Evolutionary conservation across 2,113 vertebrate species (phyloP), one percentile per base, ranked within the genome.

Genomic region (Prietella phreatophila): DNA sequence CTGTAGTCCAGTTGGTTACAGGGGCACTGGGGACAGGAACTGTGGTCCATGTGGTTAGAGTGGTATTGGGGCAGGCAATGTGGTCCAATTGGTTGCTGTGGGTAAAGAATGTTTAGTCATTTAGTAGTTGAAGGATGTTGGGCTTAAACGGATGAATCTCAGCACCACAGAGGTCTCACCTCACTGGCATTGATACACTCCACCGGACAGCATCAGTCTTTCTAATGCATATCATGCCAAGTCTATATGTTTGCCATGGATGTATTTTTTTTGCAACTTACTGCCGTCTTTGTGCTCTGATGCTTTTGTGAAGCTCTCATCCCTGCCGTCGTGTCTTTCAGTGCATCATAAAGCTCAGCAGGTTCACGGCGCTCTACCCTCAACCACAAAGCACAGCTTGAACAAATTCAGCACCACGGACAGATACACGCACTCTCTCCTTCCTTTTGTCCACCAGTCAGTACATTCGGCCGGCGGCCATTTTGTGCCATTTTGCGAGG

Each of bases 401-500:
- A 39, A 61, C 11, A 15, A 27, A 60, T 15, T 82, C 33, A 42
- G 87, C 76, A 84, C 90, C 61, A n/a, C 1, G 82, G 88, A 91
- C 56, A 90, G 61, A 33, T 76, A 30, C 60, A n/a, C 58, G 20
- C 58, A 78, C 30, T 81, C 60, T 76, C 22, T 61, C 30, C 33
- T 78, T 47, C 42, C 81, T 88, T 85, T 83, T 78, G 83, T 85
- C 83, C 80, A n/a, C 63, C 80, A 33, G 73, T 76, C 84, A 80
- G 88, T 63, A 63, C 79, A 80, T 82, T 25, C 73, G 25, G 86
- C 73, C 50, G 69, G 88, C 87, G 84, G 90, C 90, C 93, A 93
- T 93, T 93, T 93, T 93, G 80, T 91, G 90, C 90, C 92, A 93
- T 92, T 93, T 94, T 93, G 81, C 90, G 60, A 78, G 84, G 88